Conservation (phyloP, 1,140 invertebrate species). For the Drosophila sechellia region DNA sequence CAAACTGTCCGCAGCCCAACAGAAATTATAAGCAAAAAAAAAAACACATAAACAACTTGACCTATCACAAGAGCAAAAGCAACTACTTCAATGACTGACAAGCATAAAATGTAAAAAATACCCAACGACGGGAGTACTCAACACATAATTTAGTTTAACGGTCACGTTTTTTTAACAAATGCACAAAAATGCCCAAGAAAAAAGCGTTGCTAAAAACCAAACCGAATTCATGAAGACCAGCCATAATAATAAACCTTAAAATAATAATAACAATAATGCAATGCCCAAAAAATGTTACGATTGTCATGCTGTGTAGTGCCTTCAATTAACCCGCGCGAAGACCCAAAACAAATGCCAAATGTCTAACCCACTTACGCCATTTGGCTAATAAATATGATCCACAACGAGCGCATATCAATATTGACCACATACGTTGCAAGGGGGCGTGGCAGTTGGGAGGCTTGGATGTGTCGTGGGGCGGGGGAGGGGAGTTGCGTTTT, state of each 20-base stretch:
- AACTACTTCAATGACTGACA: conserved; percentile 33
- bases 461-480: conserved; percentile 2
- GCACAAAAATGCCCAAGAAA: conserved; percentile 38
- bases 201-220: conserved; percentile 15
- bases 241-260: conserved; percentile 36
- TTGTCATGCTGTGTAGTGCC: conserved; percentile 28
- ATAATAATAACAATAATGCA: conserved; percentile 48
- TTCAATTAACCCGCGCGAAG: conserved; percentile 42
- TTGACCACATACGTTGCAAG: conserved; percentile 49
- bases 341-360: conserved; percentile 36
- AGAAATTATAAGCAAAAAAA: conserved; percentile 26
- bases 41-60: conserved; percentile 64
- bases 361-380: conserved; percentile 23
- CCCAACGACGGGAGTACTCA: conserved; percentile 25
- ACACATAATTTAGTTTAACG: conserved; percentile 71
- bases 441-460: conserved; percentile 1
- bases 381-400: conserved; percentile 43
- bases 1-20: conserved; percentile 10
- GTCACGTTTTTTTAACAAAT: conserved; percentile 69
- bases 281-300: conserved; percentile 28
- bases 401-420: conserved; percentile 66
- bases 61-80: conserved; percentile 46
- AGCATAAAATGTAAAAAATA: conserved; percentile 24
- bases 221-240: conserved; percentile 8
- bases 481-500: background rate